Evolutionary conservation across 2,797 vertebrate genomes (phyloP), one percentile per base, ranked within the genome.

Genomic region (Mus spretus): DNA sequence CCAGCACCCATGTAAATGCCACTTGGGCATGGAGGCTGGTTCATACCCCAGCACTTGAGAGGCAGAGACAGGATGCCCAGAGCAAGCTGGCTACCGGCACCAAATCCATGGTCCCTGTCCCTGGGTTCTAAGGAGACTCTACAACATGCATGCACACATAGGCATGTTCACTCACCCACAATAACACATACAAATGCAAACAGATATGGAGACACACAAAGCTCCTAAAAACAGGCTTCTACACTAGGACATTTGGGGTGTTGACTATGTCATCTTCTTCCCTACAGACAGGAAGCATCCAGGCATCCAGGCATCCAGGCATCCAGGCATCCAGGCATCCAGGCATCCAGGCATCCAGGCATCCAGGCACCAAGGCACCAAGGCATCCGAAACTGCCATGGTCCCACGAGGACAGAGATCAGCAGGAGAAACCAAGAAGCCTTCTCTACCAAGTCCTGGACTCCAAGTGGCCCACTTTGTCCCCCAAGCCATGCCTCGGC

Each of bases 401-500:
- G 47, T 31, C 65, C 20, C 67, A 13, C 2, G 0, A 57, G 77
- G 34, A 65, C 47, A 67, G 75, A 89, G 10, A n/a, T 44, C 70
- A 83, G 22, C 59, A 1, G 12, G 85, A n/a, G 74, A 63, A 12
- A 84, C 24, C 20, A 0, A 0, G 57, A 3, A 8, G 6, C 0
- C 53, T 74, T 65, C 55, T 79, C 7, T 0, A 37, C 34, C 28
- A 26, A 28, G 20, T 28, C 34, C 19, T n/a, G 24, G 65, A 40
- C 37, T 15, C 6, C 6, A 4, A 19, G 8, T 26, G 0, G 6
- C 12, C 50, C 26, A 7, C 84, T 61, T 12, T 53, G 28, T 63
- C 31, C 17, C 26, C n/a, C 2, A 8, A 10, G 20, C 44, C 1
- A 0, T 4, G 7, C 1, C 47, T 74, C 40, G 91, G 37, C 31